Evolutionary conservation across 2,888 invertebrate genomes (phyloP), one percentile per base, ranked within the genome.

Genomic region (Hypselothyrea guttata): DNA sequence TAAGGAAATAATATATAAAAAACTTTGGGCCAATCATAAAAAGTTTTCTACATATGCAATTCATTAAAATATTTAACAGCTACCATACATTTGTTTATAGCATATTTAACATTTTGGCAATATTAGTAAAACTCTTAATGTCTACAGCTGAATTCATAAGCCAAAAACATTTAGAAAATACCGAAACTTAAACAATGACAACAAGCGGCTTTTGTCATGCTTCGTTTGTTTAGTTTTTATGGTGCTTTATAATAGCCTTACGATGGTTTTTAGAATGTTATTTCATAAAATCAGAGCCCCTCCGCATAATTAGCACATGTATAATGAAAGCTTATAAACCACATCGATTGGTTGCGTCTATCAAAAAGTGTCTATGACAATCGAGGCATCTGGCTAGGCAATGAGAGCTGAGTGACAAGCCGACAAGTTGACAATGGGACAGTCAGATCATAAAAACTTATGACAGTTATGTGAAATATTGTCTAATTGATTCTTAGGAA

Each of bases 271-370:
- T 28, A 31, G 30, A 56, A 37, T 52, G 37, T 11, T 40, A 30
- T 45, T 22, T 13, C 1, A 34, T 45, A 16, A 27, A 55, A 40
- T 47, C 47, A 52, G 58, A 56, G 58, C 3, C 63, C 31, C 13
- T 46, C 51, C 70, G 57, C 67, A 78, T 75, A 82, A 82, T 79
- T 79, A 79, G 82, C 78, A 82, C 71, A 55, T 68, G 40, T 55
- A 64, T 73, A 78, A 71, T 64, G 75, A 78, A 78, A 78, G 73
- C 70, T 77, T 59, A 67, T 75, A 34, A 55, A 76, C 60, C 65
- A 64, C 67, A 72, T 67, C 78, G 54, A 63, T 58, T 62, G 60
- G 58, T 33, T 5, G 61, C 58, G 55, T 51, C 67, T 82, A 82
- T 75, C 82, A 71, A 65, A 78, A 46, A 66, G 22, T 66, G 65